A percentile compares a stretch with the other conserved stretches of the same genome.
Conservation (phyloP, 2,888 invertebrate species). For the Polyommatus iphigenia region DNA sequence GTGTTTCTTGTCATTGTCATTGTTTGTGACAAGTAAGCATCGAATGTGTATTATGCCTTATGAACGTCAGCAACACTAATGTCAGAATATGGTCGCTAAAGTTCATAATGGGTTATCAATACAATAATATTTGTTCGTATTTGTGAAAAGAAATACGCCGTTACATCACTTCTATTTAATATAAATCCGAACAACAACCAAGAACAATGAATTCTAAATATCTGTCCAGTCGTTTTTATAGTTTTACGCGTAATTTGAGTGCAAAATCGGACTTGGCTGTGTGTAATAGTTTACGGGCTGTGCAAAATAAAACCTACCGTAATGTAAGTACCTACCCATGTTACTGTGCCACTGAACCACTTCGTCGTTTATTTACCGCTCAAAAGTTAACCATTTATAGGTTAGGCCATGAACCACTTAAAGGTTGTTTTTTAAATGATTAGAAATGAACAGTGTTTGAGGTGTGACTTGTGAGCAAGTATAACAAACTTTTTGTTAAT, state of each 20-base stretch:
- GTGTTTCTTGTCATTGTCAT: too few relatives aligned
- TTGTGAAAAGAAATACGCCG: conserved; percentile 49
- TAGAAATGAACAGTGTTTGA: background rate
- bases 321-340: conserved; percentile 50
- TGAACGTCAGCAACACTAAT: conserved; percentile 7
- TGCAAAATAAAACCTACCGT: conserved; percentile 59
- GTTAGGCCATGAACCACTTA: background rate
- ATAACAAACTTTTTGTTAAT: background rate
- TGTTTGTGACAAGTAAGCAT: background rate
- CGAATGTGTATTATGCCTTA: background rate
- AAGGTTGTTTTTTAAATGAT: background rate
- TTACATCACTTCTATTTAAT: conserved; percentile 35
- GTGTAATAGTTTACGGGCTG: conserved; percentile 43
- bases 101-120: conserved; percentile 75
- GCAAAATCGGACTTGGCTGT: conserved; percentile 45
- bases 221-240: conserved; percentile 51
- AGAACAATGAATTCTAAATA: conserved; percentile 57
- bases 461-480: background rate
- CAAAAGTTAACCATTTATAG: background rate
- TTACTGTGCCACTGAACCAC: background rate
- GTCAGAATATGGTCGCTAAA: conserved; percentile 37
- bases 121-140: conserved; percentile 55
- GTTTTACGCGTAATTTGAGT: conserved; percentile 47
- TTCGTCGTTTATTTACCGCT: conserved; percentile 8
- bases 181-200: conserved; percentile 36